Base-by-base conservation (phyloP, 2,888 invertebrate species). In the Apamea anceps region DNA sequence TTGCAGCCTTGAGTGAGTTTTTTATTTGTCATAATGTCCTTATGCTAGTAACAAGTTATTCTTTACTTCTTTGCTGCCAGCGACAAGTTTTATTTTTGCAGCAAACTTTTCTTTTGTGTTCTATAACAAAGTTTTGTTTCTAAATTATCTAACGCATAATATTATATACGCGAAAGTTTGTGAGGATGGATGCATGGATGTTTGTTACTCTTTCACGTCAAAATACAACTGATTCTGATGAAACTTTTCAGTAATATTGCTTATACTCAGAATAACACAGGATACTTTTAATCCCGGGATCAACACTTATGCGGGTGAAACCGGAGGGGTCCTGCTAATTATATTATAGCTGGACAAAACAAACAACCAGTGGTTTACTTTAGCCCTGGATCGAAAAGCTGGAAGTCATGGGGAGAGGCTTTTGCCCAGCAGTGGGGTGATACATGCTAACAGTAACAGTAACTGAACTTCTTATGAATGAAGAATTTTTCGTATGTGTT, bases 1-100 rank as follows among this genome's bases (percentile, higher is more conserved):
- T 25, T 63, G n/a, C 71, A 88, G 80, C 90, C 91, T 91, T 90
- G 90, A 73, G n/a, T 57, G 75, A 54, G 65, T 88, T 87, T 88
- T 82, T 84, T 84, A 74, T 79, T 81, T 68, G 82, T 77, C 75
- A 72, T 76, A 82, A 54, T 85, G 85, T 87, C 82, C 77, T 79
- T 81, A 63, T 6, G 57, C 66, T 75, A 75, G 32, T 77, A 77
- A 81, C 42, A 65, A 85, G 81, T 85, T 81, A 65, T 81, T n/a
- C 54, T 79, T 60, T 60, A 65, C 42, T 57, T 84, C 60, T 79
- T 84, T 71, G 57, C 15, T 54, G 60, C 13, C 28, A 28, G 37
- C 28, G 25, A 70, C 57, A 42, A 51, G 70, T 60, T 63, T n/a
- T n/a, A 28, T 45, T 72, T 62, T 21, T 15, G 21, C 1, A 37